Percentiles rank a stretch among this genome's conserved stretches.
phyloP scores from a whole-genome alignment of 2,888 invertebrate species.

The Nasonia oneida region DNA sequence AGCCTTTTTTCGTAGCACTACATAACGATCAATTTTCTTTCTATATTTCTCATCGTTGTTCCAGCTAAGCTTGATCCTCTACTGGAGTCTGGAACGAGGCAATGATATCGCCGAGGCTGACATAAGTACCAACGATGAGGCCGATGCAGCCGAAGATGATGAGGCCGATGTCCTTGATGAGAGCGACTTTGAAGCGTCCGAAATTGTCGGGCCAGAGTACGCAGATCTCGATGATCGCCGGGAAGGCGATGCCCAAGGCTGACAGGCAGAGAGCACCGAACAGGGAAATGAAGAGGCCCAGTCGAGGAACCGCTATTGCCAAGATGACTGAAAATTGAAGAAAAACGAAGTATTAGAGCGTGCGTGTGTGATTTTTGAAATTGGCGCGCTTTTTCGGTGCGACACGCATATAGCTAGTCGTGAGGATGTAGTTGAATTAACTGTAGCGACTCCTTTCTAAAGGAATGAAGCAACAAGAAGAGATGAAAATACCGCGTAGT shows the following conservation, averaged over 20 bases:
- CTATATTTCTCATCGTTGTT: conserved; percentile 2
- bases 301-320: conserved; percentile 85
- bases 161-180: conserved; percentile 80
- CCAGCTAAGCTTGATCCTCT: neutral
- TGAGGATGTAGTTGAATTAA: no score
- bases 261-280: conserved; percentile 88
- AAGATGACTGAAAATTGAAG: conserved; percentile 84
- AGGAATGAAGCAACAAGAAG: no score
- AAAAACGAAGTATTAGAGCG: neutral
- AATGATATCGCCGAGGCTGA: conserved; percentile 81
- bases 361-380: neutral
- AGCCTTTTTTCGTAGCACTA: neutral
- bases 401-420: no score
- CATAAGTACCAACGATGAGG: conserved; percentile 82
- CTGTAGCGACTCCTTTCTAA: no score
- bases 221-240: conserved; percentile 87
- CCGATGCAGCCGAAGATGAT: conserved; percentile 81
- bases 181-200: conserved; percentile 79
- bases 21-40: neutral
- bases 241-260: conserved; percentile 87
- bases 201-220: conserved; percentile 84
- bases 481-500: no score
- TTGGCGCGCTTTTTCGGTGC: no score
- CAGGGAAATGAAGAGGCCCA: conserved; percentile 88
- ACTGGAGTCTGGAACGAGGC: conserved; percentile 70